These are phyloP conservation scores for Argyra leucocephala DNA, from an alignment of 2,888 invertebrate genomes.

Conservation along the genomic window DNA sequence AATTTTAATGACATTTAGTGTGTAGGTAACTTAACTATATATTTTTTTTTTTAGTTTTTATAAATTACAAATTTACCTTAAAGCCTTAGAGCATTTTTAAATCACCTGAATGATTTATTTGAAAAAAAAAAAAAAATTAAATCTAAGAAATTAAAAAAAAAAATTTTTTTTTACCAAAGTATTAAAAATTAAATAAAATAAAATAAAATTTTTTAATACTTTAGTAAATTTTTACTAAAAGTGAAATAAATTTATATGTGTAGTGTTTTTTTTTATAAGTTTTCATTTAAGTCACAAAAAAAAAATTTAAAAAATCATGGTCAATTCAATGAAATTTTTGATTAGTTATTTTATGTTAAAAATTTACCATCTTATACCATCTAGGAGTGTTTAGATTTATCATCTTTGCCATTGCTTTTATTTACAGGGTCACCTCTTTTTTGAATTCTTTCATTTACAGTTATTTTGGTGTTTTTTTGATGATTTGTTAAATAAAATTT, in stretches of 20 bases:
- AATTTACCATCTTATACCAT: not conserved
- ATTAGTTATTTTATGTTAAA: not conserved
- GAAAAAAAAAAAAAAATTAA: too few relatives aligned
- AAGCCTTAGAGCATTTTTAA: too few relatives aligned
- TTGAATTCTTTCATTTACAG: not conserved
- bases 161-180: too few relatives aligned
- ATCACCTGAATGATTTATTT: too few relatives aligned
- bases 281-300: not conserved
- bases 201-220: too few relatives aligned
- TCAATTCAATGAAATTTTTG: not conserved
- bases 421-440: not conserved
- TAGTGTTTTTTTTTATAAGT: not conserved
- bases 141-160: too few relatives aligned
- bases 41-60: too few relatives aligned
- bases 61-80: too few relatives aligned
- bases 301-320: constrained; percentile 6
- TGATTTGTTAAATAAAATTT: not conserved
- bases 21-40: too few relatives aligned
- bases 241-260: not conserved
- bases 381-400: not conserved
- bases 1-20: too few relatives aligned
- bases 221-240: too few relatives aligned
- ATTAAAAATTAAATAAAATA: too few relatives aligned
- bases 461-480: not conserved
- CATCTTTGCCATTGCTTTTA: not conserved